Evolutionary conservation across 2,888 invertebrate species (phyloP).

Genomic region (Perizoma affinitatum): DNA sequence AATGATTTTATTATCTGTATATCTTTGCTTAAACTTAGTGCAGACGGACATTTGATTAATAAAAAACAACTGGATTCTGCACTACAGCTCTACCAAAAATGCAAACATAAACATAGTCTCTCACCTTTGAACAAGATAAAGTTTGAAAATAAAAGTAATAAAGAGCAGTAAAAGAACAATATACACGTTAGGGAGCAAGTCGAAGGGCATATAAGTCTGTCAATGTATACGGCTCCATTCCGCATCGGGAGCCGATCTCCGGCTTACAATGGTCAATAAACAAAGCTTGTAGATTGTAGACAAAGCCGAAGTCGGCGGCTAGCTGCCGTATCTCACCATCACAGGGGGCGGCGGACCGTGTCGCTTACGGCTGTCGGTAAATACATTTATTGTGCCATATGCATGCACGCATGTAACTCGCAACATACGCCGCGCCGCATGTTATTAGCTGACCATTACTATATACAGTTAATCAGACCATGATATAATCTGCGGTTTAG

Average conservation of each 20-base stretch:
- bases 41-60: too few species aligned
- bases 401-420: slow-evolving; percentile 61
- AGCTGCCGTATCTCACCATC: slow-evolving; percentile 68
- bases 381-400: slow-evolving; percentile 71
- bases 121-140: slow-evolving; percentile 14
- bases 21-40: too few species aligned
- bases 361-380: slow-evolving; percentile 72
- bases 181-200: slow-evolving; percentile 30
- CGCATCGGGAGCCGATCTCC: slow-evolving; percentile 65
- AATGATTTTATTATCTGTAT: too few species aligned
- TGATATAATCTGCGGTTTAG: slow-evolving; percentile 6
- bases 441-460: slow-evolving; percentile 36
- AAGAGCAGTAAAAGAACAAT: slow-evolving; percentile 28
- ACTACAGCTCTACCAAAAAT: slow-evolving; percentile 1
- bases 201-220: slow-evolving; percentile 42
- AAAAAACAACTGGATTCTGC: not conserved
- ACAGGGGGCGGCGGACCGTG: slow-evolving; percentile 67
- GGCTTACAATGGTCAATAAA: slow-evolving; percentile 77
- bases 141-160: slow-evolving; percentile 19
- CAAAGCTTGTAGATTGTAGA: slow-evolving; percentile 71
- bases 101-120: slow-evolving; percentile 7
- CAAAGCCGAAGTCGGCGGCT: slow-evolving; percentile 66
- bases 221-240: slow-evolving; percentile 69
- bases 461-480: slow-evolving; percentile 20
- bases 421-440: slow-evolving; percentile 30